Base-by-base conservation (phyloP, 2,888 invertebrate genomes). In the Eristalinus aeneus region DNA sequence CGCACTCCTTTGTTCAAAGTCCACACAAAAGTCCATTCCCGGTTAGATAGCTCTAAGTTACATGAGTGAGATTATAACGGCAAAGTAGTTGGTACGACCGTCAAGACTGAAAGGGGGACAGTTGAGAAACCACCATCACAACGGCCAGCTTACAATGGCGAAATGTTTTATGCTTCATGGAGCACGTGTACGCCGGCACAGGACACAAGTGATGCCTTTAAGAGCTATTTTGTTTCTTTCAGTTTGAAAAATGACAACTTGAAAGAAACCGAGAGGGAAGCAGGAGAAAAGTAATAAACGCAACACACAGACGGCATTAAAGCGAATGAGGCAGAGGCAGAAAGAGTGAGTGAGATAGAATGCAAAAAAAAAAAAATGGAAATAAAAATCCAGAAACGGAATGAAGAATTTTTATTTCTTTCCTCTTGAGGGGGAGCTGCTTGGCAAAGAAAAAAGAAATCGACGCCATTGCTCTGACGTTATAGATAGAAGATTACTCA, bases 121-220 rank as follows among this genome's bases (percentile, higher is more conserved):
- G 46, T 16, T 16, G 16, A 16, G 46, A 16, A 46, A 46, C 46
- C 46, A 46, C 46, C 8, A 46, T 5, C 46, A 46, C 39, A n/a
- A 39, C n/a, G 39, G 39, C 12, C 12, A 39, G 8, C 46, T 46
- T 46, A 46, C 46, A 46, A 46, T 46, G 46, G 16, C 46, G n/a
- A 46, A 46, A 16, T 46, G 46, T 8, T 46, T 46, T 8, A 46
- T 72, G 72, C 61, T 61, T 61, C 46, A 46, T 72, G 61, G 20
- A 72, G 39, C 72, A 61, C 12, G 58, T 54, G 34, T 39, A 12
- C 46, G 31, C 10, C 56, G 46, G 46, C 31, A 53, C 8, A 53
- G 23, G n/a, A 67, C 16, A 72, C 22, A 12, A 72, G 32, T 67
- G 54, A 67, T 67, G 79, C 60, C 32, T 58, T 36, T 9, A 20